phyloP scores from a whole-genome alignment of 1,140 invertebrate genomes.

The Conopomorpha cramerella region DNA sequence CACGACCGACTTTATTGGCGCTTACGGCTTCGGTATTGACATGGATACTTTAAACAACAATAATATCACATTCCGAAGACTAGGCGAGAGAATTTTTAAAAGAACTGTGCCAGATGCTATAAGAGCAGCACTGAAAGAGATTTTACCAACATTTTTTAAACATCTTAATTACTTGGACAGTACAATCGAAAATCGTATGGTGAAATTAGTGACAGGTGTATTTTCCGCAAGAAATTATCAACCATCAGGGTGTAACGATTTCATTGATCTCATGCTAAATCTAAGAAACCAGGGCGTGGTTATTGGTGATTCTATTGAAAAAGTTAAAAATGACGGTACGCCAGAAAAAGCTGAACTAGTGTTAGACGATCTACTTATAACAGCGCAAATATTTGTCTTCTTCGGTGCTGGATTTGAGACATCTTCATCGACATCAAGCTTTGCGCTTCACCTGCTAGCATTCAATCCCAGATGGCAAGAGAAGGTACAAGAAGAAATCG shows the following conservation, averaged over 20 bases:
- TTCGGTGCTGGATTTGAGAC: conserved; percentile 21
- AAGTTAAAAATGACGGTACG: background rate
- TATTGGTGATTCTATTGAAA: background rate
- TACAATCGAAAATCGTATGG: too few species aligned
- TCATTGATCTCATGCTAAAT: background rate
- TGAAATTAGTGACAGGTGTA: too few species aligned
- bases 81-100: background rate
- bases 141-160: background rate
- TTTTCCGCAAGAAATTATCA: background rate
- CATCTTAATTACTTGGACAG: background rate
- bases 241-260: background rate
- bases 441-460: conserved; percentile 41
- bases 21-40: background rate
- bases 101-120: background rate
- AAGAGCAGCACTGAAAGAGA: background rate
- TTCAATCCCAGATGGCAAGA: conserved; percentile 57
- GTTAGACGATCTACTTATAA: background rate
- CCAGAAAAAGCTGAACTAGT: background rate
- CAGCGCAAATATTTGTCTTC: too few species aligned
- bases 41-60: background rate
- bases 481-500: conserved; percentile 58
- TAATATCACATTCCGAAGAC: background rate
- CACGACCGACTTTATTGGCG: too few species aligned
- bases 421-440: conserved; percentile 17
- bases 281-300: background rate